Conservation (phyloP, 1,140 invertebrate genomes). For the Brachionus plicatilis region DNA sequence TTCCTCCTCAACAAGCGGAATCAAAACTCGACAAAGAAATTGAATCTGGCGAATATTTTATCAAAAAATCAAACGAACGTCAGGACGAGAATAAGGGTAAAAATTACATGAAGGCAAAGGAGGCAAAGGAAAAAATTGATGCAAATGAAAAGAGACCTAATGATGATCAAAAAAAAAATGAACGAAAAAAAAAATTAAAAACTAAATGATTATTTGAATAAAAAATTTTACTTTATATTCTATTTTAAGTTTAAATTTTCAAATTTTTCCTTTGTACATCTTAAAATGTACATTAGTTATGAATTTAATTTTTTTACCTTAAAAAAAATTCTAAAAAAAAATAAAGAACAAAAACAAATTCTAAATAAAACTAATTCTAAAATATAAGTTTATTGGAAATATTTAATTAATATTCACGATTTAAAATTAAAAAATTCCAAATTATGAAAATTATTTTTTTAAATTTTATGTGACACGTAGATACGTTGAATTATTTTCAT, state of each 20-base stretch:
- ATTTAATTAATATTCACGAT: background rate
- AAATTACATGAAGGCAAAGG: constrained; percentile 27
- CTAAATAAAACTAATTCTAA: background rate
- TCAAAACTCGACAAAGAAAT: constrained; percentile 89
- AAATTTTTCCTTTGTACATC: background rate
- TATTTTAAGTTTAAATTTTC: background rate
- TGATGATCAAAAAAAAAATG: background rate
- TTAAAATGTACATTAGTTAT: background rate
- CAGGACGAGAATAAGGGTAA: background rate
- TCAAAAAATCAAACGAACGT: constrained; percentile 68
- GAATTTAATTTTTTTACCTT: background rate
- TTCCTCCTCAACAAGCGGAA: constrained; percentile 85
- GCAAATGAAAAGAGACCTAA: background rate
- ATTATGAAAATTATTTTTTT: background rate
- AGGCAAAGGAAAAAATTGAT: background rate
- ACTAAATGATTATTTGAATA: background rate
- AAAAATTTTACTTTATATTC: background rate
- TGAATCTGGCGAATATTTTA: constrained; percentile 91
- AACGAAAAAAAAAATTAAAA: constrained; percentile 11
- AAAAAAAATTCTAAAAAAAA: no score
- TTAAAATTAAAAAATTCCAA: background rate
- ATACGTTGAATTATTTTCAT: background rate
- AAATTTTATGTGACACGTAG: background rate
- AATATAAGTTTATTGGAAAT: background rate
- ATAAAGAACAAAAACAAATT: background rate